phyloP scores from a whole-genome alignment of 1,140 invertebrate genomes.

The Cyrtorhinus lividipennis region DNA sequence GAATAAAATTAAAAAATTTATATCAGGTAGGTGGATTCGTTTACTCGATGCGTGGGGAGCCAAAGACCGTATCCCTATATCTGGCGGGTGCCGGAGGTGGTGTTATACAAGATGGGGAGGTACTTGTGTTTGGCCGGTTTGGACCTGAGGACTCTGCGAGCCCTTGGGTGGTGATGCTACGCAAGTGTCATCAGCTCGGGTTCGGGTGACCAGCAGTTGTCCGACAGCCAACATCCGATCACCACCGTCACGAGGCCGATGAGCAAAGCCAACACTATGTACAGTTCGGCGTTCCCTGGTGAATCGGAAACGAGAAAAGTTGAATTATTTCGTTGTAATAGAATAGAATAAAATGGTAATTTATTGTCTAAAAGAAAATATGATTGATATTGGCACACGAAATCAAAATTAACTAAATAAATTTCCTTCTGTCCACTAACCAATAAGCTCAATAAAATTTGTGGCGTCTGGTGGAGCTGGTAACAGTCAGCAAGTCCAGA shows the following conservation, averaged over 20 bases:
- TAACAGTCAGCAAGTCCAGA: too few species aligned
- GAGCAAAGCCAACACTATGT: conserved; percentile 51
- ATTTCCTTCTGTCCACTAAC: too few species aligned
- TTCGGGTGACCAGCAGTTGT: conserved; percentile 59
- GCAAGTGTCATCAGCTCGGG: conserved; percentile 47
- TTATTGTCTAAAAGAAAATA: background rate
- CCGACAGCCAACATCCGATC: conserved; percentile 55
- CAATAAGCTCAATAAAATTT: too few species aligned
- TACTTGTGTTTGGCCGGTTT: conserved; percentile 11
- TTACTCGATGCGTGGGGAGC: conserved; percentile 9
- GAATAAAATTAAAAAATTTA: too few species aligned
- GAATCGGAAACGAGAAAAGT: conserved; percentile 21
- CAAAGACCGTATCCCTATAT: conserved; percentile 12
- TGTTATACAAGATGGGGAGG: conserved; percentile 17
- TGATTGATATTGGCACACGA: background rate
- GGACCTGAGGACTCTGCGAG: conserved; percentile 18
- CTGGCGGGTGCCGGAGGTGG: conserved; percentile 17
- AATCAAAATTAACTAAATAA: background rate
- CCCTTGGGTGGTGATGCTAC: conserved; percentile 34
- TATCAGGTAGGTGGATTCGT: conserved; percentile 1
- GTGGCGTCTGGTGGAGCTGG: too few species aligned
- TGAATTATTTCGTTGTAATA: background rate
- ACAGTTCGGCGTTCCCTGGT: conserved; percentile 53
- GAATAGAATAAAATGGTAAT: background rate
- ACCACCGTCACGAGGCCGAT: conserved; percentile 54